phyloP scores from a whole-genome alignment of 2,113 vertebrate genomes.

The Trichechus manatus region DNA sequence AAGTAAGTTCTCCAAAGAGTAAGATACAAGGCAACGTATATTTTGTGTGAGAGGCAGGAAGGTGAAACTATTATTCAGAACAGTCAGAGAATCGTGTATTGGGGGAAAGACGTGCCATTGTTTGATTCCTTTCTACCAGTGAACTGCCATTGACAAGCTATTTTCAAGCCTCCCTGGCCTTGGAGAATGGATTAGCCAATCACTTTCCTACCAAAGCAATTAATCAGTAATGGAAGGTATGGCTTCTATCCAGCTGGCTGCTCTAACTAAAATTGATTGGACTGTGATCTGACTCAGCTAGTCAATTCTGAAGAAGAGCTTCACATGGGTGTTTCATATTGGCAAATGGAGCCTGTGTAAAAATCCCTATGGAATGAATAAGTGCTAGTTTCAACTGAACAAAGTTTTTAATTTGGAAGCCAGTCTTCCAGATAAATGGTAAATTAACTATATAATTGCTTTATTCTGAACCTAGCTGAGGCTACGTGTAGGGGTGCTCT shows the following conservation, averaged over 20 bases:
- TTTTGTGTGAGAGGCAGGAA: not conserved
- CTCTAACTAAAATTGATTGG: constrained; percentile 58
- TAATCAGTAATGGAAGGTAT: constrained; percentile 67
- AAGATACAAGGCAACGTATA: not conserved
- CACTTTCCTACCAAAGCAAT: constrained; percentile 25
- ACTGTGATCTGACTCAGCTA: constrained; percentile 70
- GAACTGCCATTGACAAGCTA: not conserved
- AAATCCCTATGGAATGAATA: constrained; percentile 57
- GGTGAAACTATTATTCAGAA: not conserved
- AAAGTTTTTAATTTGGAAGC: constrained; percentile 64
- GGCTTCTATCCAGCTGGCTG: constrained; percentile 59
- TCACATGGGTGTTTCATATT: constrained; percentile 50
- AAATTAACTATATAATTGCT: constrained; percentile 79
- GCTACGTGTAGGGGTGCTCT: constrained; percentile 42
- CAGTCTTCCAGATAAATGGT: constrained; percentile 72
- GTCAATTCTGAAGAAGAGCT: constrained; percentile 39
- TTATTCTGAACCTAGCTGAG: constrained; percentile 62
- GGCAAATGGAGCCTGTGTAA: constrained; percentile 45
- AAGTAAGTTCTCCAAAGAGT: not conserved
- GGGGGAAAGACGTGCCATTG: rapidly evolving
- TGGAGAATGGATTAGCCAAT: constrained; percentile 31
- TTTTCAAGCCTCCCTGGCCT: constrained; percentile 52
- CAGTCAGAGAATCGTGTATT: not conserved
- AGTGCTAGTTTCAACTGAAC: constrained; percentile 63
- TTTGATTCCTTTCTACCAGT: not conserved